Base-by-base conservation (phyloP, 2,797 vertebrate genomes). In the Eospalax fontanierii region DNA sequence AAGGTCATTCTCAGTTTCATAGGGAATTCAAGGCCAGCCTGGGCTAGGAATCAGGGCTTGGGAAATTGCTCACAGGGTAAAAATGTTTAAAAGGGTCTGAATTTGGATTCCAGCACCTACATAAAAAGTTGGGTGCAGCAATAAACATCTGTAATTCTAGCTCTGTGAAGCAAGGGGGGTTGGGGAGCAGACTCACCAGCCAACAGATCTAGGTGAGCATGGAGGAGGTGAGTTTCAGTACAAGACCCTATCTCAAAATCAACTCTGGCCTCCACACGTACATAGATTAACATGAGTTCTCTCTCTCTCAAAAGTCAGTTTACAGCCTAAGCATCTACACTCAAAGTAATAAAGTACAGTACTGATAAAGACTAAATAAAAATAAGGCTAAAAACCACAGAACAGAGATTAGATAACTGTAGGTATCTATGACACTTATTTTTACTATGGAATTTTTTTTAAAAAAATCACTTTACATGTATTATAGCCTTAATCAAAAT, bases 361-460 rank as follows among this genome's bases (percentile, higher is more conserved):
- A 59, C 43, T 83, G 75, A 68, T 73, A 95, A 92, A 73, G 38
- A 93, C 59, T 65, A 94, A 84, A 4, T 26, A 28, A 61, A 87
- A 19, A 65, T 89, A 86, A 94, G 6, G 84, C 90, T 93, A 87
- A 63, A 91, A 94, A 35, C 19, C 65, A 84, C 38, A 91, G 90
- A 94, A 78, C 16, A 16, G 35, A 54, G 50, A 9, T 90, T 76
- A 96, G 30, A 90, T 70, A 63, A 87, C 35, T 6, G n/a, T 57
- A 9, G 35, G 15, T 65, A 1, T 68, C 63, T 19, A 30, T 28
- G 63, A 57, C 26, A 82, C 57, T 79, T 43, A 33, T 71, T 87
- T 90, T 91, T 46, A 95, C 7, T 54, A 68, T 38, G 35, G 76
- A 78, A 54, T 54, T 54, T 54, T 50, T 50, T 50, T n/a, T n/a